Percentiles rank a stretch among this genome's conserved stretches.
Conservation (phyloP, 1,140 invertebrate genomes). For the Heliconius eleuchia region DNA sequence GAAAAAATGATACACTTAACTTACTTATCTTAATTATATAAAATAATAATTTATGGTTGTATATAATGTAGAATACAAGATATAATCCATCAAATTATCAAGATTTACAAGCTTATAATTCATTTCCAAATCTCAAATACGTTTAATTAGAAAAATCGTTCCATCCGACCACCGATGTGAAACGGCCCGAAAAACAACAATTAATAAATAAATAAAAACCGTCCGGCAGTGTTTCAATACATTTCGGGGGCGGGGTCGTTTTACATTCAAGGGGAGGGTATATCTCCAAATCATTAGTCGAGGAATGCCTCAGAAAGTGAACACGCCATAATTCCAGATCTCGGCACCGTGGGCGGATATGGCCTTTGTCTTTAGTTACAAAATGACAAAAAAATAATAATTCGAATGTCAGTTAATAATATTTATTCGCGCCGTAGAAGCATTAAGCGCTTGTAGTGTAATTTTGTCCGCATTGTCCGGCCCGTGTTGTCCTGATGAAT, state of each 20-base stretch:
- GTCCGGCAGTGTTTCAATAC: conserved; percentile 75
- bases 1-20: too few relatives aligned
- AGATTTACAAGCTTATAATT: conserved; percentile 17
- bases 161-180: conserved; percentile 48
- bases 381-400: conserved; percentile 57
- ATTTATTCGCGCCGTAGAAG: conserved; percentile 57
- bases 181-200: conserved; percentile 69
- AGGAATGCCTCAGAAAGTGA: conserved; percentile 69
- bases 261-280: conserved; percentile 79
- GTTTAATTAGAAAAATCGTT: conserved; percentile 34
- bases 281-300: conserved; percentile 76
- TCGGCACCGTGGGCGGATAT: conserved; percentile 69
- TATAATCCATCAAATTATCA: not conserved
- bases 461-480: conserved; percentile 61
- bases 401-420: conserved; percentile 68
- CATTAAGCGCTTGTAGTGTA: conserved; percentile 55
- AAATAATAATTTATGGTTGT: too few relatives aligned
- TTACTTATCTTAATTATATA: too few relatives aligned
- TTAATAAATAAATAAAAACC: conserved; percentile 71
- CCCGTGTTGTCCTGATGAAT: conserved; percentile 64
- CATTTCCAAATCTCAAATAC: conserved; percentile 28
- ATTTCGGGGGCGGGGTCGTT: conserved; percentile 72
- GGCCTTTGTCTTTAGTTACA: conserved; percentile 70
- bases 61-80: not conserved
- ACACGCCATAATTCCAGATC: conserved; percentile 68